Evolutionary conservation across 2,113 vertebrate genomes (phyloP), one percentile per base, ranked within the genome.

Genomic region (Struthidea cinerea): DNA sequence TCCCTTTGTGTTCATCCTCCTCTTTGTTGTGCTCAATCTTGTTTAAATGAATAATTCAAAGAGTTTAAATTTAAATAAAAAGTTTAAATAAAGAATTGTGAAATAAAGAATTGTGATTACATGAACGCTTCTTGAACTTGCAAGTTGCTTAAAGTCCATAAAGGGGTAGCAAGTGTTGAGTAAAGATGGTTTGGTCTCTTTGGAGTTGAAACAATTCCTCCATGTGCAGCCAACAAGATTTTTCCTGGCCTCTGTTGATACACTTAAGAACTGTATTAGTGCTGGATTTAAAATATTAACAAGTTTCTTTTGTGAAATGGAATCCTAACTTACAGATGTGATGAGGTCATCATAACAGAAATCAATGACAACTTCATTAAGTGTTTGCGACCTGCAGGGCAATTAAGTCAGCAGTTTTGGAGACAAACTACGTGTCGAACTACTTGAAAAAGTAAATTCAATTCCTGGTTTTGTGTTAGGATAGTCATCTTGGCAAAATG

Each of bases 281-380:
- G 41, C 60, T 37, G 44, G 64, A 84, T 86, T 63, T 76, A 77
- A 91, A 84, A 65, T 81, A 76, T 42, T 93, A 96, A 85, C 27
- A 57, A 77, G 83, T 92, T 92, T 85, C 60, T 85, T 95, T 93
- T 93, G 71, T 95, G 92, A 95, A 93, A 95, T 69, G 18, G 63
- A 84, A 92, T 88, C 64, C 68, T 77, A 60, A 77, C 77, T 91
- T 94, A 81, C 63, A 92, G 60, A 64, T 83, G 18, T 44, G 64
- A 86, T 93, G 94, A 95, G 68, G 70, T 93, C 90, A 84, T 71
- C 63, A 67, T 41, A 84, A 81, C 26, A 88, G 44, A 83, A 93
- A 91, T 95, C 79, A 76, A 24, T 90, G 79, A 67, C 87, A 94
- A 84, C 44, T 93, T 90, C 47, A 47, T 95, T 88, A 64, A n/a